Percentiles rank a stretch among this genome's conserved stretches.
Evolutionary conservation across 2,888 invertebrate species (phyloP).

Genomic region (Julus scandinavius): DNA sequence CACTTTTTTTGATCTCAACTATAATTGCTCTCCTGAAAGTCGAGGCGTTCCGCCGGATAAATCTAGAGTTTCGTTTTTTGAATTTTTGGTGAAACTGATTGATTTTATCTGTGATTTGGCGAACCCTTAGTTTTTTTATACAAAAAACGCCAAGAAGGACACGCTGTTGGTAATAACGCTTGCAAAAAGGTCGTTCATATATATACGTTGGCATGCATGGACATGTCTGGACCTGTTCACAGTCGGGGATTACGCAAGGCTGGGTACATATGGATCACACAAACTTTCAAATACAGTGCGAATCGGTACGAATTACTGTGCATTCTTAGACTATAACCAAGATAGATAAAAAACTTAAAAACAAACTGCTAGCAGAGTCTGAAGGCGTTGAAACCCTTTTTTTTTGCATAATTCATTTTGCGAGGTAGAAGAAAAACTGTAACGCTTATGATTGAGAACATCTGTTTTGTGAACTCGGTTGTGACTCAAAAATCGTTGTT

Average conservation of each 20-base stretch:
- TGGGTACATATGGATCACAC: too few species aligned
- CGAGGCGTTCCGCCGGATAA: neutral
- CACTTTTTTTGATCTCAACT: neutral
- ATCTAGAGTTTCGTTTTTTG: neutral
- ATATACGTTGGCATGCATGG: too few species aligned
- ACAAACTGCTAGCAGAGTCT: too few species aligned
- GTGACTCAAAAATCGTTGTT: conserved; percentile 26
- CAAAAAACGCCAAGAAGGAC: neutral
- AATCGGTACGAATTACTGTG: too few species aligned
- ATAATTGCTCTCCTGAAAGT: conserved; percentile 6
- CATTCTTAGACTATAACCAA: too few species aligned
- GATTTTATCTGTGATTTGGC: neutral
- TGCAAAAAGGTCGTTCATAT: too few species aligned
- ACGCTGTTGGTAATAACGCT: too few species aligned
- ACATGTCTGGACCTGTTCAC: too few species aligned
- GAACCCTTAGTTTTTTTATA: neutral
- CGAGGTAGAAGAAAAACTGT: neutral
- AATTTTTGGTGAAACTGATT: conserved; percentile 37
- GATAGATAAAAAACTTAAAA: too few species aligned
- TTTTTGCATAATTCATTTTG: conserved; percentile 9
- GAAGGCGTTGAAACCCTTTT: neutral
- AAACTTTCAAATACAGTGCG: too few species aligned
- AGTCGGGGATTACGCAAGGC: too few species aligned
- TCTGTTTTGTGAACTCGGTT: conserved; percentile 8
- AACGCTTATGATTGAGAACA: neutral